Base-by-base conservation (phyloP, 2,797 vertebrate genomes). In the Diceros bicornis region DNA sequence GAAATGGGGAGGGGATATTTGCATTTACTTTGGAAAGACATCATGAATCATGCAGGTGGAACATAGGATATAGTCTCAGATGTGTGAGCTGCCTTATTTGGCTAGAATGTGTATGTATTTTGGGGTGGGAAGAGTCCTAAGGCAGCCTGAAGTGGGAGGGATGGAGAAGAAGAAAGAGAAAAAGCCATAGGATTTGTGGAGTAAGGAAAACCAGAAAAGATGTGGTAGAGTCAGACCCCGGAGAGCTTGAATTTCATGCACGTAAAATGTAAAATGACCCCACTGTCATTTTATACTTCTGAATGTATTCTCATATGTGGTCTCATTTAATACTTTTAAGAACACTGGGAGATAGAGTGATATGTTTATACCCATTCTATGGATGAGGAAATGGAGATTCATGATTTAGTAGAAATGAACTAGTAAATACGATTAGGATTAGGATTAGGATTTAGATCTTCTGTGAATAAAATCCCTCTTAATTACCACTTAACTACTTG, bases 341-440 rank as follows among this genome's bases (percentile, higher is more conserved):
- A 71, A 23, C 6, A 11, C 44, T 50, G 11, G 13, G 55, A 84
- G n/a, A 37, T 20, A 77, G 1, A 6, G 2, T 75, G n/a, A 41
- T 96, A 37, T 17, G 32, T 89, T 95, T 57, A 37, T 72, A 37
- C n/a, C 12, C 29, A 64, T 32, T 41, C 32, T 21, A 12, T 89
- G n/a, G 52, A 41, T 71, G 50, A 90, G 9, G 41, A 88, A 62
- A 69, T 61, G 52, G 75, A 87, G 69, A 68, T 62, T 62, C 6
- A 64, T 52, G 59, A 64, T 75, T 90, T 87, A 59, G 16, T 17
- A 18, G 52, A 50, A 44, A 44, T 25, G 68, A 78, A 7, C 55
- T 88, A 62, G 61, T 75, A 79, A 84, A 79, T 74, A 55, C 78
- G 83, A 93, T 55, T 79, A 81, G 62, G 74, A 89, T 91, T 84